Evolutionary conservation across 2,888 invertebrate species (phyloP).

Genomic region (Polyommatus iphigenia): DNA sequence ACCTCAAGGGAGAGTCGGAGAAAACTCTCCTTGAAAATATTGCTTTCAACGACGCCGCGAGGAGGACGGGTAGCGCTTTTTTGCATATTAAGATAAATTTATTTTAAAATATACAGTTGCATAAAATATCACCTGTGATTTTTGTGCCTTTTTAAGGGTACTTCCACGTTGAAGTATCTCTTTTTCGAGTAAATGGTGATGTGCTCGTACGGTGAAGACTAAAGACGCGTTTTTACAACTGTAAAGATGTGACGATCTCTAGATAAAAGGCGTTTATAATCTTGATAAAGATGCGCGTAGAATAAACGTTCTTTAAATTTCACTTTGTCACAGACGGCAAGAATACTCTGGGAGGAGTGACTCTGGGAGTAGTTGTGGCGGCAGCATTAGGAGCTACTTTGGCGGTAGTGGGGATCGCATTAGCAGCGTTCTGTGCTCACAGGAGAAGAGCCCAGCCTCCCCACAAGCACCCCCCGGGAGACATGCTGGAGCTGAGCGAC

Average conservation of each 20-base stretch:
- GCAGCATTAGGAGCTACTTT: slow-evolving; percentile 61
- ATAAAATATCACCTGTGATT: slow-evolving; percentile 22
- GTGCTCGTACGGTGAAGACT: not conserved
- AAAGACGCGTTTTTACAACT: not conserved
- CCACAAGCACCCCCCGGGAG: slow-evolving; percentile 71
- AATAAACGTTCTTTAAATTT: not conserved
- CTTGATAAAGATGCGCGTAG: not conserved
- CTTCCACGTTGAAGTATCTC: slow-evolving; percentile 8
- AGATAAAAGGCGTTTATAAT: not conserved
- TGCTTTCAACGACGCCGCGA: slow-evolving; percentile 92
- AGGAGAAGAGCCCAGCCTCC: slow-evolving; percentile 61
- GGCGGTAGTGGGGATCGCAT: slow-evolving; percentile 61
- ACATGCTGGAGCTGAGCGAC: slow-evolving; percentile 84
- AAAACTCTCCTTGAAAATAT: slow-evolving; percentile 91
- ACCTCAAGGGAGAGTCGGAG: slow-evolving; percentile 92
- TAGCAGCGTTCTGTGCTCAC: slow-evolving; percentile 62
- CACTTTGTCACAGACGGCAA: slow-evolving; percentile 81
- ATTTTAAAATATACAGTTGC: slow-evolving; percentile 28
- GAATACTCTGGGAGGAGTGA: slow-evolving; percentile 84
- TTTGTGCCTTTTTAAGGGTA: not conserved
- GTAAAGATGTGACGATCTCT: not conserved
- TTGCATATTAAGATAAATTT: slow-evolving; percentile 33
- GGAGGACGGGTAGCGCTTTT: slow-evolving; percentile 84
- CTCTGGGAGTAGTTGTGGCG: slow-evolving; percentile 82
- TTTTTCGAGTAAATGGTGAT: slow-evolving; percentile 6